A percentile compares a stretch with the other conserved stretches of the same genome.
Conservation (phyloP, 2,113 vertebrate genomes). For the Cygnus buccinator region DNA sequence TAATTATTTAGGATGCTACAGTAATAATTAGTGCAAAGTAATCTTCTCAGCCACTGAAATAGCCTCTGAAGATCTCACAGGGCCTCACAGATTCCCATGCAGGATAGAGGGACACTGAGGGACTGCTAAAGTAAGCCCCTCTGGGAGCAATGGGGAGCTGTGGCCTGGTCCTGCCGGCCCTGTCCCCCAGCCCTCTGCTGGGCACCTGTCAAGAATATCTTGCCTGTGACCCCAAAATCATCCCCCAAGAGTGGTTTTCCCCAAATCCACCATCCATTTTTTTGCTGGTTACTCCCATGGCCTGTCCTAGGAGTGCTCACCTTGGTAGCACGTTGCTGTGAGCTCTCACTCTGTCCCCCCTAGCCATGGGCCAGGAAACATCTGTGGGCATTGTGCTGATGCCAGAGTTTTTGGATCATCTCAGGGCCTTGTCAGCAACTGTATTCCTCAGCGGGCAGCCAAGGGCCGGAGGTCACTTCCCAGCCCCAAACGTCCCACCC, state of each 20-base stretch:
- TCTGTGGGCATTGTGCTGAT: neutral
- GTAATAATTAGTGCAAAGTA: neutral
- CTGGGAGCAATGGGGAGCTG: neutral
- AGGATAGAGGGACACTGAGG: neutral
- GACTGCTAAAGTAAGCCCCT: neutral
- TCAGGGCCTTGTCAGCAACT: neutral
- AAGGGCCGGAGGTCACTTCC: neutral
- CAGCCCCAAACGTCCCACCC: neutral
- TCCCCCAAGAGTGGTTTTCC: accelerated
- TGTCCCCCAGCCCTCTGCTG: neutral
- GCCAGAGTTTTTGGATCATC: neutral
- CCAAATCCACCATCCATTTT: neutral
- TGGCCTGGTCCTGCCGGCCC: accelerated
- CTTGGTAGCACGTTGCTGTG: neutral
- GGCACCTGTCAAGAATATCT: neutral
- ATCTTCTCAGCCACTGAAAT: neutral
- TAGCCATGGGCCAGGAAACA: neutral
- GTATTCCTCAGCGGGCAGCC: neutral
- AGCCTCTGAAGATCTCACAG: neutral
- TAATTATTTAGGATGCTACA: conserved; percentile 19
- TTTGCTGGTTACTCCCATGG: neutral
- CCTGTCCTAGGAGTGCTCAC: neutral
- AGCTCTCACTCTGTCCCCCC: neutral
- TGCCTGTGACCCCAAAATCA: neutral
- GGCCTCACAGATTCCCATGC: neutral